Evolutionary conservation across 2,797 vertebrate genomes (phyloP).

Genomic region (Eurystomus glaucurus): DNA sequence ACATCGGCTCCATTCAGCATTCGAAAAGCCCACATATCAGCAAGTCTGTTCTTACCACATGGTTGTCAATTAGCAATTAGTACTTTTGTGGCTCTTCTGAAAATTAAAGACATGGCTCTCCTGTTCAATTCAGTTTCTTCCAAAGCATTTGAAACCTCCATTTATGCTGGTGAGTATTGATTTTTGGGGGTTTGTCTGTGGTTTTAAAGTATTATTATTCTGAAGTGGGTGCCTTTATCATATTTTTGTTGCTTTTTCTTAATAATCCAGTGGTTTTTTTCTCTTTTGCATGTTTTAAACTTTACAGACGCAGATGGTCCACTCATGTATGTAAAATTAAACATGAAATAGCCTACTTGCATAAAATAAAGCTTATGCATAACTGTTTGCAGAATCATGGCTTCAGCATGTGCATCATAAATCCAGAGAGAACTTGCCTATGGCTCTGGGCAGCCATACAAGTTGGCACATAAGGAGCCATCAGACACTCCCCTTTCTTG

Average conservation of each 20-base stretch:
- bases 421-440: not conserved
- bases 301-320: not conserved
- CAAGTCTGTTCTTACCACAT: not conserved
- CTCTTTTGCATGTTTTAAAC: not conserved
- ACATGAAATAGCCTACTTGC: not conserved
- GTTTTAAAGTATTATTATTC: not conserved
- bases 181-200: fast-evolving
- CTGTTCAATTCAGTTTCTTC: not conserved
- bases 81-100: not conserved
- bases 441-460: not conserved
- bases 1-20: not conserved
- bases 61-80: not conserved
- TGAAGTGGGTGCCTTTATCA: fast-evolving
- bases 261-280: not conserved
- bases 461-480: not conserved
- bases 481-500: not conserved
- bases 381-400: not conserved
- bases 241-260: not conserved
- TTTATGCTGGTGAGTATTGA: not conserved
- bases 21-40: not conserved
- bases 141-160: not conserved
- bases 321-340: not conserved
- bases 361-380: not conserved
- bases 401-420: not conserved
- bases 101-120: not conserved